Base-by-base conservation (phyloP, 2,797 vertebrate species). In the Borostomias antarcticus region DNA sequence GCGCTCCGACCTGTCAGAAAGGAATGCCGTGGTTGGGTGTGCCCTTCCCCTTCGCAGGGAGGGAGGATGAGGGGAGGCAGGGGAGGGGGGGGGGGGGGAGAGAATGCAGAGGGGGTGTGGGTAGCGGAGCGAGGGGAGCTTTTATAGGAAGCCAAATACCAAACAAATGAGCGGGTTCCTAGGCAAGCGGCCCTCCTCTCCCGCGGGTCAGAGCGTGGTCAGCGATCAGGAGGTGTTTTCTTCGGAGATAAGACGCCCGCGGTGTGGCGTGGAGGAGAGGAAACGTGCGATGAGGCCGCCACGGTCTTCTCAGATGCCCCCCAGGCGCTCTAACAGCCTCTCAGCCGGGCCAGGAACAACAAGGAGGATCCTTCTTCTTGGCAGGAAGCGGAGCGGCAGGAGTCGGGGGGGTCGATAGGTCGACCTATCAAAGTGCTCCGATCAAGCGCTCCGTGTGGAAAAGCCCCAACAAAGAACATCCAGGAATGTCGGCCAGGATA, bases 11-110 rank as follows among this genome's bases (percentile, higher is more conserved):
- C 51, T 77, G 70, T 35, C 35, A 28, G 54, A 70, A 35, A 45
- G 66, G 69, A 66, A 77, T 77, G 64, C 32, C 23, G 54, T 48
- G 58, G 58, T 37, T 52, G 66, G 74, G 75, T 21, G 69, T 63
- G 74, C 32, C 66, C 52, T 61, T 69, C 62, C 61, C 35, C 15
- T 64, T 10, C 2, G 30, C 23, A 58, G 30, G 5, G 5, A 25
- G 19, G 2, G 17, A 32, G 28, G n/a, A 25, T 17, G 23, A 45
- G 13, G 23, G 15, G 28, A 25, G 37, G 21, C 1, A 21, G 48
- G 28, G 58, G 56, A 6, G 19, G 25, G 56, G 21, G 30, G 13
- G 54, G 29, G 28, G 15, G 29, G 53, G 29, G 15, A 35, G 15
- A n/a, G 28, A 32, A 5, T n/a, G n/a, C n/a, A n/a, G n/a, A n/a